A percentile compares a stretch with the other conserved stretches of the same genome.
Conservation (phyloP, 2,113 vertebrate species). For the Picathartes gymnocephalus region DNA sequence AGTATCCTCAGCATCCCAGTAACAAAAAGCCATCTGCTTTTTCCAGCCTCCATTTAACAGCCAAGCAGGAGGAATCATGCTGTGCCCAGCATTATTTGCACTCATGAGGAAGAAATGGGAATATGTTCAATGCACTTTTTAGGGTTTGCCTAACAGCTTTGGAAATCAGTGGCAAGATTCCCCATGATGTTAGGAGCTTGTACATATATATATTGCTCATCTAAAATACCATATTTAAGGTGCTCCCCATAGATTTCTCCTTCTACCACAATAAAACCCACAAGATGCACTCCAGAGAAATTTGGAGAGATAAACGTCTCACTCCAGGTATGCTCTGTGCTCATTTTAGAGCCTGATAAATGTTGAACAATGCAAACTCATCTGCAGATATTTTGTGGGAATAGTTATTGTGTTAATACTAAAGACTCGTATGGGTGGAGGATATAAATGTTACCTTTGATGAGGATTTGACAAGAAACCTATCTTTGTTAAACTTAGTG, state of each 20-base stretch:
- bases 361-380: background rate
- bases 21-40: conserved; percentile 12
- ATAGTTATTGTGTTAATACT: background rate
- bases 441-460: background rate
- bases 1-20: background rate
- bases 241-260: background rate
- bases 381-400: background rate
- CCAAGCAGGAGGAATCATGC: background rate
- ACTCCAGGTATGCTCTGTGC: background rate
- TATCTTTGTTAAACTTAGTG: background rate
- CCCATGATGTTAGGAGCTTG: background rate
- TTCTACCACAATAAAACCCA: background rate
- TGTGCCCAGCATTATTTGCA: background rate
- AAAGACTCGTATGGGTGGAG: background rate
- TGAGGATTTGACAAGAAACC: background rate
- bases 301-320: background rate
- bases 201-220: background rate
- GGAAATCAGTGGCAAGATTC: background rate
- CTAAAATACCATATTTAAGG: background rate
- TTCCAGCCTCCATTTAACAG: background rate
- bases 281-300: background rate
- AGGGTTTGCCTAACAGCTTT: background rate
- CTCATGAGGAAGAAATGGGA: background rate
- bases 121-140: background rate
- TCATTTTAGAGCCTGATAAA: background rate